Base-by-base conservation (phyloP, 2,888 invertebrate genomes). In the Cyclophora punctaria region DNA sequence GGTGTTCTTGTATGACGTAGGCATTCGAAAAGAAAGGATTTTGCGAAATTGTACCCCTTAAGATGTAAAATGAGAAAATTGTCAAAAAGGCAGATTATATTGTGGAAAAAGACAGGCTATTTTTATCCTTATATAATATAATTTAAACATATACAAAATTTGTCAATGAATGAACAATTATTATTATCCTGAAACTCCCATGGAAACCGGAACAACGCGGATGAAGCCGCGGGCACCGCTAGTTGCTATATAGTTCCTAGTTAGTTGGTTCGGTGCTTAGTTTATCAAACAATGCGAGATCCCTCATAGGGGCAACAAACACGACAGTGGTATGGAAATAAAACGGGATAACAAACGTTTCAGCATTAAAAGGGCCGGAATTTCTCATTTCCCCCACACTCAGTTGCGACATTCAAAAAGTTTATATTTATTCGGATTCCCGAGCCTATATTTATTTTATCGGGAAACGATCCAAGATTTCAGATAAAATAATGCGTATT, bases 221-320 rank as follows among this genome's bases (percentile, higher is more conserved):
- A 35, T 34, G 35, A 45, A 45, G 5, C 4, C 45, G 7, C 34
- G 35, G 45, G 1, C 20, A 20, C 20, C 20, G 20, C 20, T 20
- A 20, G 20, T 20, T 20, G 20, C 20, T 20, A 20, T 20, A 20
- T 20, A 20, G 20, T 20, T 20, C 20, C 20, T 20, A 20, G 20
- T 20, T 20, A 20, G 20, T 1, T 20, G 20, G 20, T 20, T 20
- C 20, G 7, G 4, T 4, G 6, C 4, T 41, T 41, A 20, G 33
- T 37, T 7, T 20, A 5, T 37, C 49, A 49, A 53, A 47, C 51
- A 55, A 50, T 50, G 51, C 50, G 48, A 51, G 48, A 47, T 41
- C 51, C 34, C 49, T 52, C 51, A 54, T 56, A 56, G 48, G 56
- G 57, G 54, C 50, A 48, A 47, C 49, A 59, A 55, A 57, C 53